Evolutionary conservation across 2,797 vertebrate genomes (phyloP).

Genomic region (Sebastiscus albofasciatus): DNA sequence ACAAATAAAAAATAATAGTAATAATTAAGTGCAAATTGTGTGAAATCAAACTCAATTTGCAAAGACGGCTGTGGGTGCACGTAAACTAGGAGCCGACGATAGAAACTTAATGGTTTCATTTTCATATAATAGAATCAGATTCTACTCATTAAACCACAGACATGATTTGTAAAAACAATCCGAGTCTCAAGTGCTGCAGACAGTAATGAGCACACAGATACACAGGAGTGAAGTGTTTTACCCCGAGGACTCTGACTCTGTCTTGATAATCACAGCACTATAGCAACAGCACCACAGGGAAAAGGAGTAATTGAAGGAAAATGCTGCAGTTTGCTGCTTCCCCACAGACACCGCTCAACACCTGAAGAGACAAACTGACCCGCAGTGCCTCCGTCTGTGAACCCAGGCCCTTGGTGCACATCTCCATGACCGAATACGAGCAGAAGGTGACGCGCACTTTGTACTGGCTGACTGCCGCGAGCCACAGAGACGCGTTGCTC

Average conservation of each 20-base stretch:
- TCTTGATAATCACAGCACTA: background rate
- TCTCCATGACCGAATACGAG: constrained; percentile 98
- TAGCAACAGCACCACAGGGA: background rate
- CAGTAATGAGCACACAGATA: constrained; percentile 1
- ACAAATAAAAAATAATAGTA: background rate
- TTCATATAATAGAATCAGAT: background rate
- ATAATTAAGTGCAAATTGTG: background rate
- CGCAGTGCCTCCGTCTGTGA: constrained; percentile 89
- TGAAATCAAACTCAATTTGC: background rate
- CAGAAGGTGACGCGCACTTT: constrained; percentile 97
- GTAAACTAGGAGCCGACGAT: background rate
- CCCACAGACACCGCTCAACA: background rate
- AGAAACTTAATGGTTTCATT: background rate
- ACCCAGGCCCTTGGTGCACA: constrained; percentile 95
- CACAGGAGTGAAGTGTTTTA: background rate
- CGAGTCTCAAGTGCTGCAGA: background rate
- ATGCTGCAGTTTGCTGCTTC: background rate
- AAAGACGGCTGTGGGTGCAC: background rate
- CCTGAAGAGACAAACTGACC: constrained; percentile 79
- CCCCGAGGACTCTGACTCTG: constrained; percentile 1
- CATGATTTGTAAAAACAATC: background rate
- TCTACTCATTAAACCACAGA: constrained; percentile 5
- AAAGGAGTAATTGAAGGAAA: background rate
- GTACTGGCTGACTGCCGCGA: constrained; percentile 95
- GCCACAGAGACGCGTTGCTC: constrained; percentile 93